These are phyloP conservation scores for Streblospio benedicti DNA, from an alignment of 1,140 invertebrate species.

Conservation along the genomic window DNA sequence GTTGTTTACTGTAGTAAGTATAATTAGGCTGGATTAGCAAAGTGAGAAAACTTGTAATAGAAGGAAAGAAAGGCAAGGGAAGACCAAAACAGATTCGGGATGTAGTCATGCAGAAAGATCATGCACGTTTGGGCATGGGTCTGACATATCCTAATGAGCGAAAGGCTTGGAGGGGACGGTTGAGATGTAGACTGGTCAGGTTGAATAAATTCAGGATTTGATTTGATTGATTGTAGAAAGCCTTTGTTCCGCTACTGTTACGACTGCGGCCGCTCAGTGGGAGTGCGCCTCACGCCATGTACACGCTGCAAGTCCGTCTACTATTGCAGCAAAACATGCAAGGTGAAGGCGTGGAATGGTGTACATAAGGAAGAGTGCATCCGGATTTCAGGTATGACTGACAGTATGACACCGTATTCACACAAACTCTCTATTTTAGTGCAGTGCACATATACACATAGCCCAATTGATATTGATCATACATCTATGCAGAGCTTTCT, in stretches of 20 bases:
- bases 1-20: too few species aligned
- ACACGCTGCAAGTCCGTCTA: conserved; percentile 46
- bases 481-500: background rate
- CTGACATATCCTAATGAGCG: too few species aligned
- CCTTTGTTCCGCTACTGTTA: conserved; percentile 45
- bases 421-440: background rate
- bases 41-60: too few species aligned
- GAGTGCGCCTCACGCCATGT: conserved; percentile 41
- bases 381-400: conserved; percentile 32
- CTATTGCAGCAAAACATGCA: conserved; percentile 48
- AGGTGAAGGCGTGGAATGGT: conserved; percentile 43
- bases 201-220: too few species aligned
- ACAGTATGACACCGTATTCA: background rate
- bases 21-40: too few species aligned
- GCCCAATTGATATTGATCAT: background rate
- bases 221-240: too few species aligned
- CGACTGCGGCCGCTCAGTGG: conserved; percentile 44
- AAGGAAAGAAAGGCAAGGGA: too few species aligned
- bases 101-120: too few species aligned
- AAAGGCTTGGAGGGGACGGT: too few species aligned
- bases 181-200: too few species aligned
- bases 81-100: too few species aligned
- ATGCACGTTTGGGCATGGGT: too few species aligned
- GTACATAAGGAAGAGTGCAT: conserved; percentile 46
- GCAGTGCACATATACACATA: background rate